Conservation (phyloP, 2,888 invertebrate species). For the Venustoraphidia nigricollis region DNA sequence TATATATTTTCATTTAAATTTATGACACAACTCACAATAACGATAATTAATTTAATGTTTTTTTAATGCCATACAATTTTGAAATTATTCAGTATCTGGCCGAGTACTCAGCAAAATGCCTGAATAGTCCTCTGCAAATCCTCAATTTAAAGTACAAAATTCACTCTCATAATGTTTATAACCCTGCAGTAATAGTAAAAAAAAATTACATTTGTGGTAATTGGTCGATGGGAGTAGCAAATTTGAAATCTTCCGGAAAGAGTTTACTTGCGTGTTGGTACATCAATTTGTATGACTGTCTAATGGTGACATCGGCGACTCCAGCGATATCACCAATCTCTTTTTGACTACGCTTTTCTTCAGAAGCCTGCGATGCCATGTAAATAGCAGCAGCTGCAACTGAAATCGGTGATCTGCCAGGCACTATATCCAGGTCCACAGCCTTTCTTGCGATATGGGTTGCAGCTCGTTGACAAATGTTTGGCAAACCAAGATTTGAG, state of each 20-base stretch:
- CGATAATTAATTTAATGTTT: too few species aligned
- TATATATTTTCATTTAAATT: too few species aligned
- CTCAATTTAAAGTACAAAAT: too few species aligned
- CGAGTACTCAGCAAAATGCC: too few species aligned
- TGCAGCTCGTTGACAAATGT: constrained; percentile 82
- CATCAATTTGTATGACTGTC: constrained; percentile 95
- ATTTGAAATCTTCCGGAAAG: constrained; percentile 94
- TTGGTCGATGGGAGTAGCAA: constrained; percentile 85
- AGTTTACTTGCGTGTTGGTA: constrained; percentile 82
- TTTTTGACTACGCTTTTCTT: constrained; percentile 85
- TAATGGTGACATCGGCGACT: constrained; percentile 94
- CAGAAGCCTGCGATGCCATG: constrained; percentile 97
- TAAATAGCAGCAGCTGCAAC: constrained; percentile 99
- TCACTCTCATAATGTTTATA: background rate
- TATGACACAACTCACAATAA: too few species aligned
- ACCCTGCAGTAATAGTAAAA: background rate
- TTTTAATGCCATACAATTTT: too few species aligned
- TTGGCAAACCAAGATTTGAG: constrained; percentile 81
- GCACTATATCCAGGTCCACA: constrained; percentile 91
- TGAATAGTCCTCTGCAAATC: too few species aligned
- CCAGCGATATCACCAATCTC: constrained; percentile 98
- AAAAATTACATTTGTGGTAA: constrained; percentile 63
- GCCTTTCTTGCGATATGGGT: constrained; percentile 94
- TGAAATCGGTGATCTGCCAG: constrained; percentile 95
- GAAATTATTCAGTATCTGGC: too few species aligned